Conservation (phyloP, 2,113 vertebrate species). For the Lasiurus cinereus region DNA sequence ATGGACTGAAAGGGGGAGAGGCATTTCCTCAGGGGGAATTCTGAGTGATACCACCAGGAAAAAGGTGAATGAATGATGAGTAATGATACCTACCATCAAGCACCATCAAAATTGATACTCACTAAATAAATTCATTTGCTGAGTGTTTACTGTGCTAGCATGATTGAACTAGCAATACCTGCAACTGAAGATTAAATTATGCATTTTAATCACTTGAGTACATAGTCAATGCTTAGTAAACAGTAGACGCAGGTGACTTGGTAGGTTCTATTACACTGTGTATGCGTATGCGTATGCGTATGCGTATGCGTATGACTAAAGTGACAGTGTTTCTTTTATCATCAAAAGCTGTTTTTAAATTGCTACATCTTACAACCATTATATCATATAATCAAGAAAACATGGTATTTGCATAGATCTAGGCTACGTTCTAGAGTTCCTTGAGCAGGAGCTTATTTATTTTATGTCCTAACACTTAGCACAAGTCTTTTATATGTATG, state of each 20-base stretch:
- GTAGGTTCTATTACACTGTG: not conserved
- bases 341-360: constrained; percentile 9
- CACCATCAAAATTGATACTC: not conserved
- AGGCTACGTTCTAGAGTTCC: not conserved
- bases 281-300: no score
- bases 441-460: not conserved
- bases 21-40: not conserved
- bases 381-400: not conserved
- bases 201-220: not conserved
- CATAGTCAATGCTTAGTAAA: not conserved
- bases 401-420: not conserved
- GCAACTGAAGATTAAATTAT: not conserved
- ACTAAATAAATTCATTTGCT: not conserved
- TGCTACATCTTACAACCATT: not conserved
- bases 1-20: not conserved
- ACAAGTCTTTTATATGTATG: not conserved
- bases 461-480: not conserved
- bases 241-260: not conserved
- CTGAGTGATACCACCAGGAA: not conserved
- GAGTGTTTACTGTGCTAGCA: not conserved
- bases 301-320: not conserved
- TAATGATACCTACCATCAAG: not conserved
- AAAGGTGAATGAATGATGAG: not conserved
- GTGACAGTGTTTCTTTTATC: not conserved
- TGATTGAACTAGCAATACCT: not conserved